Evolutionary conservation across 2,113 vertebrate genomes (phyloP).

Genomic region (Anthoscopus minutus): DNA sequence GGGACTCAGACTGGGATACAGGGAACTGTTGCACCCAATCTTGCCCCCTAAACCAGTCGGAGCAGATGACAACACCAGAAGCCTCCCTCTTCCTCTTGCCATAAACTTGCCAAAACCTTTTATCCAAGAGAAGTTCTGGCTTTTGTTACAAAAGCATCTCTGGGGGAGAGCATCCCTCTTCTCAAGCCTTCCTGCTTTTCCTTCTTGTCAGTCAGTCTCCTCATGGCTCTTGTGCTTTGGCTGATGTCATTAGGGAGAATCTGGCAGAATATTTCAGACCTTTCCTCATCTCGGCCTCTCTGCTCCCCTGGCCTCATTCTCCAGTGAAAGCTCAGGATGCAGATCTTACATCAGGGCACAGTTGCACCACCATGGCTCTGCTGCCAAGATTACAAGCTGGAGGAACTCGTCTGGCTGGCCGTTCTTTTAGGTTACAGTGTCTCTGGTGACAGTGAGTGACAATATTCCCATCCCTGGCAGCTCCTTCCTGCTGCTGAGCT

Average conservation of each 20-base stretch:
- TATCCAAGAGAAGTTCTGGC: not conserved
- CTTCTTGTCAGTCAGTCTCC: not conserved
- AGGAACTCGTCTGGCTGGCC: not conserved
- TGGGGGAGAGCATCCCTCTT: not conserved
- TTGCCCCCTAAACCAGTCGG: not conserved
- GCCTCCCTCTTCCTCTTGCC: fast-evolving
- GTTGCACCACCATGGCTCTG: not conserved
- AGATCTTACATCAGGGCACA: not conserved
- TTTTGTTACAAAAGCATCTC: not conserved
- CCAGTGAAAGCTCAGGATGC: not conserved
- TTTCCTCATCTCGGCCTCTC: not conserved
- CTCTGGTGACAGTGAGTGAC: not conserved
- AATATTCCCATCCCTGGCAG: not conserved
- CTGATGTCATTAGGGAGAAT: fast-evolving
- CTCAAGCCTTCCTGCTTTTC: not conserved
- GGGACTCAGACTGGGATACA: not conserved
- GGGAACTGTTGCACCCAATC: not conserved
- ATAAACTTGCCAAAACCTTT: not conserved
- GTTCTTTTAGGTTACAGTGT: not conserved
- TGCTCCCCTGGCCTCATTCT: not conserved
- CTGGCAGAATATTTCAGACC: not conserved
- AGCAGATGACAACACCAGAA: not conserved
- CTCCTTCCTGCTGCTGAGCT: not conserved
- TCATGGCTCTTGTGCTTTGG: not conserved
- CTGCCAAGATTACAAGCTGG: not conserved